Evolutionary conservation across 1,140 invertebrate species (phyloP).

Genomic region (Lepidurus apus): DNA sequence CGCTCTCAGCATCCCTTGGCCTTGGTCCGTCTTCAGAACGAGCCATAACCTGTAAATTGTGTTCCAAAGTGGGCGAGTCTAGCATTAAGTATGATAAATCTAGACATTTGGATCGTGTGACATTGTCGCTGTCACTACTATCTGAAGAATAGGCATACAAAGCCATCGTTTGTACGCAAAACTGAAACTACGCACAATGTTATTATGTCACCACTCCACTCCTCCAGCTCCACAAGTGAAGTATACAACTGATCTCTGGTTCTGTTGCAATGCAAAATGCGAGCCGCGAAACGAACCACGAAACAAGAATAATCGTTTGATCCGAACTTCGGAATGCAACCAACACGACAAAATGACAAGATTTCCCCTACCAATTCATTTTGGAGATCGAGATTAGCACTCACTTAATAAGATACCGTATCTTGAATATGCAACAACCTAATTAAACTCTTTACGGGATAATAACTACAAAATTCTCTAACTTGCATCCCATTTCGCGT

Average conservation of each 20-base stretch:
- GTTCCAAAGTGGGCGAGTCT: slow-evolving; percentile 52
- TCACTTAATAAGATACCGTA: too few relatives aligned
- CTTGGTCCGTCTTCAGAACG: slow-evolving; percentile 36
- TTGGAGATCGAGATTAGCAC: too few relatives aligned
- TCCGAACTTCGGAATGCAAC: background rate
- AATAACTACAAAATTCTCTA: too few relatives aligned
- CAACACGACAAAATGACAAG: too few relatives aligned
- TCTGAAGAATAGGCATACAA: slow-evolving; percentile 50
- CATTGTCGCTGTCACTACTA: slow-evolving; percentile 66
- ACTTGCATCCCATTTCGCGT: too few relatives aligned
- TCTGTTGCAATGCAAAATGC: background rate
- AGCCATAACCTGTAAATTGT: slow-evolving; percentile 51
- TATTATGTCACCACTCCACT: slow-evolving; percentile 3
- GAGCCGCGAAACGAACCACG: background rate
- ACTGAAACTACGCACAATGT: background rate
- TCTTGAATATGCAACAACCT: too few relatives aligned
- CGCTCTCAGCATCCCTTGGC: slow-evolving; percentile 32
- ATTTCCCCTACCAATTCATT: too few relatives aligned
- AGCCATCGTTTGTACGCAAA: background rate
- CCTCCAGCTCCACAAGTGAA: background rate
- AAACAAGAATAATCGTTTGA: background rate
- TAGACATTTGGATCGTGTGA: slow-evolving; percentile 54
- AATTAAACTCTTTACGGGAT: too few relatives aligned
- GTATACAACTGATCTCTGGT: background rate
- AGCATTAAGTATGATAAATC: slow-evolving; percentile 63